Conservation (phyloP, 2,888 invertebrate genomes). For the Diarsia rubi region DNA sequence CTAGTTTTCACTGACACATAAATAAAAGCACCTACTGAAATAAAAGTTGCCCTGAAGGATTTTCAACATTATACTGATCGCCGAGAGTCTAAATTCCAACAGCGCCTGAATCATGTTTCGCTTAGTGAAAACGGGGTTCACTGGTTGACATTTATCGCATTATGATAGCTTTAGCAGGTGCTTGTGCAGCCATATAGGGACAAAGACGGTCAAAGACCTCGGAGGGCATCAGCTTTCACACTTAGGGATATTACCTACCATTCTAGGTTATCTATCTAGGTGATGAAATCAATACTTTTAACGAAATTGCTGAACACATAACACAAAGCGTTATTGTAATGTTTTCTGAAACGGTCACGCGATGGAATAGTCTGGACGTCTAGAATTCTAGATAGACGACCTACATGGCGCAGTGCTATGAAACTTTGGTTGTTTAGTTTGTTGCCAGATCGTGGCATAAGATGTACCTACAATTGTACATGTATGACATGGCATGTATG, state of each 20-base stretch:
- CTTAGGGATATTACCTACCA: background rate
- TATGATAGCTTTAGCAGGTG: conserved; percentile 18
- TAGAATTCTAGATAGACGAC: conserved; percentile 25
- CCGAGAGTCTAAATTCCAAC: background rate
- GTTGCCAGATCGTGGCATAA: background rate
- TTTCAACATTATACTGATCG: background rate
- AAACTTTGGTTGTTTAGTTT: background rate
- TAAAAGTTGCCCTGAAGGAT: background rate
- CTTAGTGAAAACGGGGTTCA: background rate
- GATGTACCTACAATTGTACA: too few species aligned
- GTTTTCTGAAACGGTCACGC: conserved; percentile 19
- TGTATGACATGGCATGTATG: background rate
- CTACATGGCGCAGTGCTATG: conserved; percentile 14
- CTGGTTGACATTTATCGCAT: conserved; percentile 28
- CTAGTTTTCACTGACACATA: background rate
- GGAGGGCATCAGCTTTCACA: background rate
- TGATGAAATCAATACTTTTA: conserved; percentile 29
- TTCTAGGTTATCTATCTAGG: conserved; percentile 16
- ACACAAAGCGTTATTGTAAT: conserved; percentile 7
- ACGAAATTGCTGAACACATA: conserved; percentile 8
- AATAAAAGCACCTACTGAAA: background rate
- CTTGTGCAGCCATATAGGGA: conserved; percentile 36
- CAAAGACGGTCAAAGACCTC: conserved; percentile 43
- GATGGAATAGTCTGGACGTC: conserved; percentile 26
- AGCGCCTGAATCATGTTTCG: background rate